Evolutionary conservation across 2,888 invertebrate genomes (phyloP).

Genomic region (Cybosia mesomella): DNA sequence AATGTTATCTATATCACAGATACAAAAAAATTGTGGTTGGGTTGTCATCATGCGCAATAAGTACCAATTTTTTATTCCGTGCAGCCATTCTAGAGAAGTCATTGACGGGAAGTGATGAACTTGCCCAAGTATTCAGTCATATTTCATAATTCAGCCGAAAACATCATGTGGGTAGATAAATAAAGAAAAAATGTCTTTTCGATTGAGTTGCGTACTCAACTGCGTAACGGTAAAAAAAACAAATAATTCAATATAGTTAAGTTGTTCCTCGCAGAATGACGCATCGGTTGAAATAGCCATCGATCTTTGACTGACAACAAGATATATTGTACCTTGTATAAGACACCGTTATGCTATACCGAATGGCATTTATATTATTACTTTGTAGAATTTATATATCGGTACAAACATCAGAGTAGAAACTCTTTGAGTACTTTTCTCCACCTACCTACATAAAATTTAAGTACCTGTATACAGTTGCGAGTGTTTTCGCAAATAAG

Average conservation of each 20-base stretch:
- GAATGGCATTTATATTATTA: background rate
- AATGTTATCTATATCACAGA: too few species aligned
- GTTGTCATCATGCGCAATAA: too few species aligned
- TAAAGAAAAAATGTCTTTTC: background rate
- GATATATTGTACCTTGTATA: conserved; percentile 51
- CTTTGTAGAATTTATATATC: background rate
- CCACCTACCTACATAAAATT: background rate
- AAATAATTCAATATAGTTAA: conserved; percentile 29
- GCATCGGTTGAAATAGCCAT: conserved; percentile 55
- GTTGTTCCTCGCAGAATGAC: conserved; percentile 33
- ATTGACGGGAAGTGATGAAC: too few species aligned
- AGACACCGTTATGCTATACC: background rate
- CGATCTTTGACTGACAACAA: conserved; percentile 54
- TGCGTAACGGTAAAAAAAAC: background rate
- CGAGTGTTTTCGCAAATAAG: conserved; percentile 48
- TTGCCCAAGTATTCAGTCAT: too few species aligned
- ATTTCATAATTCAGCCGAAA: too few species aligned
- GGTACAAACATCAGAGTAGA: too few species aligned
- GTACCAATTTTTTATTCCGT: too few species aligned
- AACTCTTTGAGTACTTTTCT: conserved; percentile 2
- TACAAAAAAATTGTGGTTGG: too few species aligned
- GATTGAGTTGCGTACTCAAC: background rate
- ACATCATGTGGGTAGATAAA: too few species aligned
- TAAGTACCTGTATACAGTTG: conserved; percentile 12
- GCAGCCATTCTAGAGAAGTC: too few species aligned